Evolutionary conservation across 1,140 invertebrate genomes (phyloP).

Genomic region (Solen grandis): DNA sequence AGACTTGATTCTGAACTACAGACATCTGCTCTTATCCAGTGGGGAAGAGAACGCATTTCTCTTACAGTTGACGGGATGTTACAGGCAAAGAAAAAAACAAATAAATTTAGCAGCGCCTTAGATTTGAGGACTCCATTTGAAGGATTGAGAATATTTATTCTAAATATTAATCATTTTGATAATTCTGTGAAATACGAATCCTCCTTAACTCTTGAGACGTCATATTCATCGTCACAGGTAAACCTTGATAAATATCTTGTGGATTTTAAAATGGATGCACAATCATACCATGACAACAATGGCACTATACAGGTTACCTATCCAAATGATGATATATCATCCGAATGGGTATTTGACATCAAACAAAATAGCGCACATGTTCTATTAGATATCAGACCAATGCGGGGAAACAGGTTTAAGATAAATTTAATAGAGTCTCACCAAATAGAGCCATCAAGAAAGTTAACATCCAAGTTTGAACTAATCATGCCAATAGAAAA

Average conservation of each 20-base stretch:
- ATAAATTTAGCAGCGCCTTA: constrained; percentile 49
- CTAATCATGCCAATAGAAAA: too few relatives aligned
- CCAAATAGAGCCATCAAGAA: neutral
- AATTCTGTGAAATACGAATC: constrained; percentile 52
- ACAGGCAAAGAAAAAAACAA: neutral
- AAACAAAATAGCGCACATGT: neutral
- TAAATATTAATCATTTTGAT: constrained; percentile 52
- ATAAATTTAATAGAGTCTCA: constrained; percentile 28
- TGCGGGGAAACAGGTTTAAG: constrained; percentile 36
- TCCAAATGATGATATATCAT: constrained; percentile 54
- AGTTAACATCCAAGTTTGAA: constrained; percentile 25
- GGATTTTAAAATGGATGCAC: constrained; percentile 9
- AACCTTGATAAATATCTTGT: neutral
- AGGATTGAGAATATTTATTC: constrained; percentile 34
- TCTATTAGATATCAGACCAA: constrained; percentile 29
- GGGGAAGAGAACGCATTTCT: constrained; percentile 45
- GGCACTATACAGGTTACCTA: constrained; percentile 54
- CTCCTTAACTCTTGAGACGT: neutral
- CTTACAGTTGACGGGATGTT: constrained; percentile 10
- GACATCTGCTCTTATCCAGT: constrained; percentile 19
- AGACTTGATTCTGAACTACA: constrained; percentile 9
- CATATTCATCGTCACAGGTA: neutral
- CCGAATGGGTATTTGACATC: constrained; percentile 24
- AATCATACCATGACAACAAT: constrained; percentile 20
- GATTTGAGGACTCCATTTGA: constrained; percentile 70